Percentiles rank a stretch among this genome's conserved stretches.
Conservation (phyloP, 2,888 invertebrate species). For the Apocheima hispidaria region DNA sequence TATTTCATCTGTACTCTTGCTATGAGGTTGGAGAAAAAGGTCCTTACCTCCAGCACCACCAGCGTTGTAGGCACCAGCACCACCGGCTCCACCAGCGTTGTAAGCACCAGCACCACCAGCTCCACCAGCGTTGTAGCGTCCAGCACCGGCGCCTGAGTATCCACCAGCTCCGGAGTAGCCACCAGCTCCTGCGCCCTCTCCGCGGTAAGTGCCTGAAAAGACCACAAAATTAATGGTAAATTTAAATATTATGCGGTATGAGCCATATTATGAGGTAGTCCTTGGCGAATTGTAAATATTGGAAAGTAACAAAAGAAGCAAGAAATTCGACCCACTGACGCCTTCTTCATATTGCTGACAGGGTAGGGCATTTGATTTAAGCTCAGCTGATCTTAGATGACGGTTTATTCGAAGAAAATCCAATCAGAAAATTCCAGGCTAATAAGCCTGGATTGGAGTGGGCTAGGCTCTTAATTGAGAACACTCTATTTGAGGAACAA, state of each 20-base stretch:
- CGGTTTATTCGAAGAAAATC: too few species aligned
- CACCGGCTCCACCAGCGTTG: slow-evolving; percentile 45
- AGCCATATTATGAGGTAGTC: neutral
- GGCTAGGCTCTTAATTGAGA: too few species aligned
- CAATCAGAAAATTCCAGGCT: too few species aligned
- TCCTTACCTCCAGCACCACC: slow-evolving; percentile 44
- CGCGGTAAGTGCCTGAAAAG: slow-evolving; percentile 75
- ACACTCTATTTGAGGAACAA: too few species aligned
- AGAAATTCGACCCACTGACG: too few species aligned
- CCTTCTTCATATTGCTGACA: too few species aligned
- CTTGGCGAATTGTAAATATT: too few species aligned
- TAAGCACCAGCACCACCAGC: slow-evolving; percentile 42
- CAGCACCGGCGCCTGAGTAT: slow-evolving; percentile 44
- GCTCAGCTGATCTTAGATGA: too few species aligned
- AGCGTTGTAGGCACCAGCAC: slow-evolving; percentile 44
- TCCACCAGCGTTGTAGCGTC: slow-evolving; percentile 26
- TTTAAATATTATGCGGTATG: neutral
- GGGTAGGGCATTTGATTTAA: too few species aligned
- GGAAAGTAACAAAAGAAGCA: too few species aligned
- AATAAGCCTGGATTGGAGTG: too few species aligned
- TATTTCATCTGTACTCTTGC: too few species aligned
- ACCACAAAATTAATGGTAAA: neutral
- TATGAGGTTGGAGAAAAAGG: neutral
- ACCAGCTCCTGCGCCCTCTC: slow-evolving; percentile 68
- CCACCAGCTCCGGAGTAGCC: slow-evolving; percentile 48